Evolutionary conservation across 2,888 invertebrate species (phyloP), one percentile per base, ranked within the genome.

Genomic region (Acrocyrtus sp.): DNA sequence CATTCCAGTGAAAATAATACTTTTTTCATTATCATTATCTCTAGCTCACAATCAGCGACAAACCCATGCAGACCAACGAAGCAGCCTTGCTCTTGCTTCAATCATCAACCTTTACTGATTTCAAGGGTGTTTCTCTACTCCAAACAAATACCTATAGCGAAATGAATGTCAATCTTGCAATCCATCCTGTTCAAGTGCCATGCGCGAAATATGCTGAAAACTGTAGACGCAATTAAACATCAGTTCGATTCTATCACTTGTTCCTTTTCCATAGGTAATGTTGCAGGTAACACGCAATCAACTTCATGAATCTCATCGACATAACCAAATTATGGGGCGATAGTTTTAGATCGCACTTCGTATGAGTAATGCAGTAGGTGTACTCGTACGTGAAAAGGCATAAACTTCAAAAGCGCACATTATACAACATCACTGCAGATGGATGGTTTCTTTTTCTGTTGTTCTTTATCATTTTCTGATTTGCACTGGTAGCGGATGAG

Each of bases 111-210:
- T 45, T 50, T 34, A 45, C 72, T 53, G 47, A 60, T 53, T 72
- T 60, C 66, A 66, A 66, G 72, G 72, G 72, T 72, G 66, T 66
- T 72, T 60, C 72, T 72, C 19, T n/a, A n/a, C n/a, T n/a, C n/a
- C n/a, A n/a, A n/a, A n/a, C n/a, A n/a, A n/a, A n/a, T n/a, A n/a
- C n/a, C 50, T 43, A 22, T 34, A 34, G 34, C 41, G 24, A 26
- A 54, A 61, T 62, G 62, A 56, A 45, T 61, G 69, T 69, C 69
- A 69, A 24, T 3, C 27, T 24, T 47, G 34, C 34, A 34, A 34
- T 34, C 34, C 34, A 34, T 34, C 34, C 34, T 12, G 12, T 34
- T 34, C 34, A 34, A 34, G 12, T 34, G 12, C 34, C 34, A 34
- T 8, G 12, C 12, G 34, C 34, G 34, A 34, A 34, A 8, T 8